These are phyloP conservation scores for Rhincodon typus DNA, from an alignment of 2,797 vertebrate species.

Conservation along the genomic window DNA sequence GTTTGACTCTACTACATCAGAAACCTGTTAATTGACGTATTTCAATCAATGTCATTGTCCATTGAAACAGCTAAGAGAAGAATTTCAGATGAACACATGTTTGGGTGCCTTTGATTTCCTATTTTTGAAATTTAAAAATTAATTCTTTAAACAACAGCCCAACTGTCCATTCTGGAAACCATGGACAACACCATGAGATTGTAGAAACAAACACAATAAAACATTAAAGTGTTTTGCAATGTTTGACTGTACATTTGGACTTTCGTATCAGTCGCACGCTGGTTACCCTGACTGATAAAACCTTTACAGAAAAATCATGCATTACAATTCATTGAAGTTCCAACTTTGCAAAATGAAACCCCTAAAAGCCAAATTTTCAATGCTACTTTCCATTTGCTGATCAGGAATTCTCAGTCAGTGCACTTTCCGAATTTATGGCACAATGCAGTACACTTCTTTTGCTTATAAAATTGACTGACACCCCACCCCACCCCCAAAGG, in stretches of 20 bases:
- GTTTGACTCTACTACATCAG: background rate
- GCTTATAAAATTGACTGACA: background rate
- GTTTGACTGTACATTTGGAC: conserved; percentile 37
- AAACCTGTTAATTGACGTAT: too few relatives aligned
- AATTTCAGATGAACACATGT: background rate
- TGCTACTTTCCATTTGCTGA: background rate
- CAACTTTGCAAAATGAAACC: background rate
- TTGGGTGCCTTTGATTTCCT: background rate
- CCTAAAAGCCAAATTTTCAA: background rate
- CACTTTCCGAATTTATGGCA: background rate
- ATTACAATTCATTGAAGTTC: background rate
- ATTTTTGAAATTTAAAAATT: background rate
- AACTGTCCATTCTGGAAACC: too few relatives aligned
- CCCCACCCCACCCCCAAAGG: background rate
- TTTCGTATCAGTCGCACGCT: background rate
- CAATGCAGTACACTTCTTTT: background rate
- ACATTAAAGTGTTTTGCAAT: conserved; percentile 33
- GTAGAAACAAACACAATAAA: conserved; percentile 35
- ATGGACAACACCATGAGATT: conserved; percentile 22
- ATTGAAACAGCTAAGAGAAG: background rate
- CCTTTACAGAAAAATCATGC: background rate
- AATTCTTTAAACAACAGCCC: too few relatives aligned
- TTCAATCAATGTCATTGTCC: too few relatives aligned
- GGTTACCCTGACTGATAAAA: background rate
- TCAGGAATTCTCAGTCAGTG: too few relatives aligned